Conservation (phyloP, 2,113 vertebrate species). For the Anser brachyrhynchus region DNA sequence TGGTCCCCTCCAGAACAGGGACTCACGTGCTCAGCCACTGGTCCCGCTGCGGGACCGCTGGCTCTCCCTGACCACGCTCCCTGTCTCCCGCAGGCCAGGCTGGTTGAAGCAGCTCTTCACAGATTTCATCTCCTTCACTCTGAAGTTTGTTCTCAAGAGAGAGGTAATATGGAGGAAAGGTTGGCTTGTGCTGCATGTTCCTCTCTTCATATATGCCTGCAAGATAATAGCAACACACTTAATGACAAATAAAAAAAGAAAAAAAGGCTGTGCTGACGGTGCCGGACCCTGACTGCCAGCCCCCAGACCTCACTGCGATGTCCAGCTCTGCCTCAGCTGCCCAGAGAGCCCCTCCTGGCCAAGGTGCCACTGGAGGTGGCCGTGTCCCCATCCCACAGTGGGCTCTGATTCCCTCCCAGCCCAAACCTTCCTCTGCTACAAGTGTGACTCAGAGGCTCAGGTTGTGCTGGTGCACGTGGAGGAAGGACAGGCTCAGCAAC, state of each 20-base stretch:
- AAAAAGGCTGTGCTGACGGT: not conserved
- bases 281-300: not conserved
- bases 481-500: no score
- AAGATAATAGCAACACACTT: not conserved
- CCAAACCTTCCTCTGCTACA: no score
- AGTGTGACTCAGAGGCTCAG: no score
- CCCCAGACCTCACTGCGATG: not conserved
- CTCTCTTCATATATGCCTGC: not conserved
- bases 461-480: no score
- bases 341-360: not conserved
- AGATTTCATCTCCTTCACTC: constrained; percentile 86
- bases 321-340: not conserved
- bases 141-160: constrained; percentile 85
- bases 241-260: not conserved
- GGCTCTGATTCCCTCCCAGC: no score
- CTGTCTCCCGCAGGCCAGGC: constrained; percentile 76
- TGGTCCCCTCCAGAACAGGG: not conserved
- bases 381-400: no score
- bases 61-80: not conserved
- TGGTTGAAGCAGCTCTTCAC: constrained; percentile 89
- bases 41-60: accelerated
- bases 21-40: not conserved
- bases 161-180: constrained; percentile 80
- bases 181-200: not conserved
- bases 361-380: no score